Percentiles rank a stretch among this genome's conserved stretches.
Evolutionary conservation across 2,113 vertebrate species (phyloP).

Genomic region (human): DNA sequence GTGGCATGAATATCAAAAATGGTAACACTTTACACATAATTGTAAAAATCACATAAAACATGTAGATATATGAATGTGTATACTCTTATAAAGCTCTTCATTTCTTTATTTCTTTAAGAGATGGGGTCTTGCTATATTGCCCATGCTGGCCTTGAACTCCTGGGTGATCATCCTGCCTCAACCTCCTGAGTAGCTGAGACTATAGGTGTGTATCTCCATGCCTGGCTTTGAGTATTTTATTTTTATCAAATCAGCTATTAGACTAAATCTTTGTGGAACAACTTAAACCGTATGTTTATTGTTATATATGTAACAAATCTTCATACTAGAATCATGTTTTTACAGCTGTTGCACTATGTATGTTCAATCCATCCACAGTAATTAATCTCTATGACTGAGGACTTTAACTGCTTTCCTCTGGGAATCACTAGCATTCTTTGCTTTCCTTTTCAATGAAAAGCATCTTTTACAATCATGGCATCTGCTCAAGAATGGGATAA

Average conservation of each 20-base stretch:
- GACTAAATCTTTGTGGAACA: neutral
- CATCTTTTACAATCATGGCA: neutral
- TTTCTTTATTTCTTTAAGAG: neutral
- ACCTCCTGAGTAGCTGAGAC: neutral
- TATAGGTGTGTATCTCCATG: neutral
- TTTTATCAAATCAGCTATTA: neutral
- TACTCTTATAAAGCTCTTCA: neutral
- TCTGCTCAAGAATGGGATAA: neutral
- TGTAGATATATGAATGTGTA: neutral
- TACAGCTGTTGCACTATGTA: neutral
- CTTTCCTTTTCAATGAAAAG: neutral
- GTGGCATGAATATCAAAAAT: neutral
- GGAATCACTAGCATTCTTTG: neutral
- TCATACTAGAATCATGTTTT: neutral
- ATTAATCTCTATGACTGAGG: neutral
- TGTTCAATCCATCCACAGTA: neutral
- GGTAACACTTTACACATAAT: neutral
- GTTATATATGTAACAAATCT: neutral
- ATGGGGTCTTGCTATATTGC: neutral
- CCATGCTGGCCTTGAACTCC: neutral
- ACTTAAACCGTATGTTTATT: neutral
- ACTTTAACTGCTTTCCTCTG: neutral
- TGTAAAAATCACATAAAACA: neutral
- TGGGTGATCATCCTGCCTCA: neutral
- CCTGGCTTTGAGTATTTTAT: neutral